Evolutionary conservation across 35 echinoderm and acorn worm genomes (phyloP).

Genomic region (Lytechinus pictus): DNA sequence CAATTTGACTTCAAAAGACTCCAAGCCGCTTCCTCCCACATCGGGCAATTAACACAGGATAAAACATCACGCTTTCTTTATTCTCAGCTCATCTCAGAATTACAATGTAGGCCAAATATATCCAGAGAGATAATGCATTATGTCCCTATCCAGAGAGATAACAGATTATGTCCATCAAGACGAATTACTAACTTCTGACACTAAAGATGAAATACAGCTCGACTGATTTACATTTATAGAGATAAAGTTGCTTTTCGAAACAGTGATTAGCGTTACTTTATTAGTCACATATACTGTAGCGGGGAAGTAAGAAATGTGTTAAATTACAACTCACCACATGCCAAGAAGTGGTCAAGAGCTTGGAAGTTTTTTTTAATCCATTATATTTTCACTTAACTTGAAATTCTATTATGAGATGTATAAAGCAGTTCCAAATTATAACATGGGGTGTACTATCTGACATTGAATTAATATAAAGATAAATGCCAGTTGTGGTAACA

Average conservation of each 20-base stretch:
- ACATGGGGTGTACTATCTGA: no score
- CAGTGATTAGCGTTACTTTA: not conserved
- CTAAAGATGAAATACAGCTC: not conserved
- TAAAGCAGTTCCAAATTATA: not conserved
- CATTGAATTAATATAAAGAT: no score
- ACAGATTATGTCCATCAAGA: not conserved
- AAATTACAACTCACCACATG: not conserved
- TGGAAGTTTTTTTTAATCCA: not conserved
- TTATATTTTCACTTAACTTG: not conserved
- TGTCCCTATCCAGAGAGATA: no score
- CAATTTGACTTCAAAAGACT: conserved; percentile 19
- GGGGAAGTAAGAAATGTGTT: not conserved
- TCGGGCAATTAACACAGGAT: not conserved
- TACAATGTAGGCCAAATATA: not conserved
- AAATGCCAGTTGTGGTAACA: no score
- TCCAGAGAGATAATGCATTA: not conserved
- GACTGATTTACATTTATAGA: not conserved
- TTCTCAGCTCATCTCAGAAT: not conserved
- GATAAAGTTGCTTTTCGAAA: not conserved
- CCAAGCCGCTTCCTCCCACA: not conserved
- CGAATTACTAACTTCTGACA: not conserved
- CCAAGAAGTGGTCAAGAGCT: not conserved
- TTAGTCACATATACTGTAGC: not conserved
- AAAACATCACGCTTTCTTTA: not conserved
- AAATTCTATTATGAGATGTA: not conserved